Base-by-base conservation (phyloP, 2,888 invertebrate genomes). In the Mimachlamys varia region DNA sequence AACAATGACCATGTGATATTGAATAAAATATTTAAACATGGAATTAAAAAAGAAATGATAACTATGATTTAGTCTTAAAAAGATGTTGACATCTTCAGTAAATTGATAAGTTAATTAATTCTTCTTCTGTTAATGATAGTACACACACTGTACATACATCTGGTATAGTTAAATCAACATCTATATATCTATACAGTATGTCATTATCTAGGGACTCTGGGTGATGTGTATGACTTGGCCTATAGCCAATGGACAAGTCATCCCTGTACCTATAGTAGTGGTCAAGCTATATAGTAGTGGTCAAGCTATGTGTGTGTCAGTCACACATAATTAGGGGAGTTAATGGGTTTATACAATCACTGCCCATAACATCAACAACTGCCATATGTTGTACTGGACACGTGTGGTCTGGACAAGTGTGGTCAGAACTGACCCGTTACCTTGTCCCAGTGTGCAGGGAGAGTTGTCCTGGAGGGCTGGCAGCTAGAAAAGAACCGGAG, bases 301-400 rank as follows among this genome's bases (percentile, higher is more conserved):
- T 76, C 62, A 76, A 76, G 76, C 76, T 76, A 33, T 33, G 76
- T 76, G 76, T 27, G 62, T 76, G 33, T 27, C 76, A 22, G 33
- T 76, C 27, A 76, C 33, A 76, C 10, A 27, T 76, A 76, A 76
- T 76, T 76, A 76, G 33, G 76, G 22, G 12, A 44, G 44, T 44
- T 19, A 76, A 76, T 76, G 76, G 76, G 76, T 15, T 76, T 33
- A 76, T 76, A 27, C 33, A 76, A 76, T 76, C 76, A 76, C 62
- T 76, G 27, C 76, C 76, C 76, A 76, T 33, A 76, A 76, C 15
- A 76, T 33, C 27, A 76, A 76, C 33, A 76, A 10, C 12, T 2
- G 76, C 76, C 76, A 76, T 76, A 27, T 76, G 76, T 76, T 76
- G 76, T 76, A 22, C 22, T 22, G 22, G 22, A 19, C n/a, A n/a